These are phyloP conservation scores for Chrysemys picta DNA, from an alignment of 2,113 vertebrate species.

Conservation along the genomic window DNA sequence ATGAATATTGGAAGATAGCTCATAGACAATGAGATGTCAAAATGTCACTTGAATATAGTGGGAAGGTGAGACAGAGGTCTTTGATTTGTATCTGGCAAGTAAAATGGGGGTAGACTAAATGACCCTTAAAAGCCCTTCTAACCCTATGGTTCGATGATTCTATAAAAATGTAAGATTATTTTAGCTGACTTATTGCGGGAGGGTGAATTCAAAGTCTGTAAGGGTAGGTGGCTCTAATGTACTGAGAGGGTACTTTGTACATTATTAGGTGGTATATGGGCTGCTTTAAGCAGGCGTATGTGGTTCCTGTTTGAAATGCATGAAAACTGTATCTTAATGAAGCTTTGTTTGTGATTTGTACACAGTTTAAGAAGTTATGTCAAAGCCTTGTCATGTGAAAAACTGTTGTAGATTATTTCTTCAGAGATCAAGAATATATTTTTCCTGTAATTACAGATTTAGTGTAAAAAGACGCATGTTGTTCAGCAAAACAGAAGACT, in stretches of 20 bases:
- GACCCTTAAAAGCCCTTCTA: not conserved
- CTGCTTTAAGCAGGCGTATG: not conserved
- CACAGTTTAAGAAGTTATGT: not conserved
- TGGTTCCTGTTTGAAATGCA: not conserved
- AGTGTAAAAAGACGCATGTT: not conserved
- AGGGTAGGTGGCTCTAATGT: not conserved
- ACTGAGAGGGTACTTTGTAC: not conserved
- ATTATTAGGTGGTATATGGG: not conserved
- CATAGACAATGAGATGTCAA: not conserved
- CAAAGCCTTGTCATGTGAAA: not conserved
- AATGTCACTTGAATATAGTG: not conserved
- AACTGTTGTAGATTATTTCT: not conserved
- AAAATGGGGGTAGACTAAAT: not conserved
- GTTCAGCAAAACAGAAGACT: not conserved
- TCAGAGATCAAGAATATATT: not conserved
- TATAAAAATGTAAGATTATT: accelerated
- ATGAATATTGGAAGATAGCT: not conserved
- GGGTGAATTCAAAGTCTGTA: not conserved
- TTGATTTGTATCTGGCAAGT: not conserved
- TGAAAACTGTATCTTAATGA: not conserved
- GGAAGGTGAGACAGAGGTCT: not conserved
- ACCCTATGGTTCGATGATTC: not conserved
- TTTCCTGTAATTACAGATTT: not conserved
- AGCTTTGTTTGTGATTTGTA: not conserved
- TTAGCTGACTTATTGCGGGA: not conserved